Base-by-base conservation (phyloP, 2,888 invertebrate genomes). In the Meta bourneti region DNA sequence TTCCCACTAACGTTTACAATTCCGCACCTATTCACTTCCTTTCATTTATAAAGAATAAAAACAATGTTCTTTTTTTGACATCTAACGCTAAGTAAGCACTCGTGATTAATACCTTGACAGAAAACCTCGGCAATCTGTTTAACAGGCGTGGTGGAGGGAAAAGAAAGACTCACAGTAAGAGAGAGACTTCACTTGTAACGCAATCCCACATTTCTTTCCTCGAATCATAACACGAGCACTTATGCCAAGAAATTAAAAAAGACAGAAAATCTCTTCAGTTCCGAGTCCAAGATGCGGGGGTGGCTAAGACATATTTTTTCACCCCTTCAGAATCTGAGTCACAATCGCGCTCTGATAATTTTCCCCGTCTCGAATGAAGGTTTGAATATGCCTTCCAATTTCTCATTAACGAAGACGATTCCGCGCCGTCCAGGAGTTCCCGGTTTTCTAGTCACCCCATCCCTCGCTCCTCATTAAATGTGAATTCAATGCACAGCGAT, bases 261-360 rank as follows among this genome's bases (percentile, higher is more conserved):
- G 88, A 88, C 74, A 88, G 82, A 77, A 87, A 87, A 87, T 82
- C 87, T 83, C 71, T 89, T 78, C 69, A 81, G 79, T 75, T 61
- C 81, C 34, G 34, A 34, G 77, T 78, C 86, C 91, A 87, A 88
- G 72, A 75, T 49, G 87, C 87, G 91, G 91, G 91, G 91, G 87
- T 72, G 91, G 83, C 19, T 9, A 19, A 82, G 52, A 51, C 74
- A 11, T 61, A 61, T 85, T 91, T 86, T 91, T 88, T 88, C 51
- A 78, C 87, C 91, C 88, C 87, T 86, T 78, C 87, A 81, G 72
- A 34, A 69, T 74, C 71, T 89, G 91, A 91, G 75, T 91, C 91
- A 91, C 91, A 91, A 91, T 91, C 91, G 87, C 61, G 92, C 85
- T 89, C 89, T 92, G 92, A 92, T 92, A 84, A 92, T 84, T 85